Percentiles rank a stretch among this genome's conserved stretches.
These are phyloP conservation scores for Eriocheir sinensis DNA, from an alignment of 1,140 invertebrate species.

Conservation along the genomic window DNA sequence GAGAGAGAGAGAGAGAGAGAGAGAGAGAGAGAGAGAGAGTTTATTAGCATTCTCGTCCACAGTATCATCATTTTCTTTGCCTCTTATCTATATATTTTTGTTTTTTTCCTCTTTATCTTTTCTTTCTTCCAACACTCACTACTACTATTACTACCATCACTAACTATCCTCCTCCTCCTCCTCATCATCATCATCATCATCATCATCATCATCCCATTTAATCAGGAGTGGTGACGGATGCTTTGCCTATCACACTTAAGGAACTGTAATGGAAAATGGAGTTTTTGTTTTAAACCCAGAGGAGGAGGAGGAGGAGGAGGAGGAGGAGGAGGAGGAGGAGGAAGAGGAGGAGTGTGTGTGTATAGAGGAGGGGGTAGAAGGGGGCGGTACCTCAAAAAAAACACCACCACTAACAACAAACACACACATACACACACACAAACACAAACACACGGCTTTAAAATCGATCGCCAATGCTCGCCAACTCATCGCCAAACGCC, in stretches of 20 bases:
- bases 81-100: not conserved
- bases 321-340: not conserved
- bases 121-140: not conserved
- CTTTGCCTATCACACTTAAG: conserved; percentile 36
- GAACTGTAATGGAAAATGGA: conserved; percentile 48
- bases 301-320: not conserved
- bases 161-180: not conserved
- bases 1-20: not conserved
- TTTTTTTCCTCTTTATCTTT: not conserved
- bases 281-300: conserved; percentile 50
- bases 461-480: not conserved
- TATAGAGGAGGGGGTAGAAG: not conserved
- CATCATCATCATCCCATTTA: not conserved
- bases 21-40: not conserved
- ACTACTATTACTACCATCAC: no score
- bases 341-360: not conserved
- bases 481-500: not conserved
- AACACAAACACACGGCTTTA: not conserved
- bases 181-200: not conserved
- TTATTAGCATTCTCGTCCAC: not conserved
- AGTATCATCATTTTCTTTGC: not conserved
- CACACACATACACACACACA: no score
- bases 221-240: conserved; percentile 58
- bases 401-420: not conserved
- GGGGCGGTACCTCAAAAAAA: not conserved